These are phyloP conservation scores for Stichodactyla mertensii DNA, from an alignment of 64 coral and sea anemone genomes.

Conservation along the genomic window DNA sequence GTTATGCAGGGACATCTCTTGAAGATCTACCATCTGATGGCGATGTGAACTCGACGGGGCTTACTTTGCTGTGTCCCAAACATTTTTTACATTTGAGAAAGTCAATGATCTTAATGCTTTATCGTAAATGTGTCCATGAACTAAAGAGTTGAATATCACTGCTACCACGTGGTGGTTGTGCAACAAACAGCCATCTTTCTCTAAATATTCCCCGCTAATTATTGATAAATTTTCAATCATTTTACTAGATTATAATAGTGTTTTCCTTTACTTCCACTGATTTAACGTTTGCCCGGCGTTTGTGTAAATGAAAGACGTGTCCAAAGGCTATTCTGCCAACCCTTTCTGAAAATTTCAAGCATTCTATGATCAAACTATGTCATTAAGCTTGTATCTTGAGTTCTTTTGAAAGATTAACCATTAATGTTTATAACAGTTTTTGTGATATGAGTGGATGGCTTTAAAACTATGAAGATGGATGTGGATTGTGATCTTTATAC, in stretches of 20 bases:
- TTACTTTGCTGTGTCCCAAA: conserved; percentile 93
- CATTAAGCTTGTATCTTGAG: no score
- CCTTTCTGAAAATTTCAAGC: no score
- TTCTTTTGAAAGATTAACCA: no score
- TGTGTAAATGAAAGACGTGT: not conserved
- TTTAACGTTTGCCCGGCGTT: not conserved
- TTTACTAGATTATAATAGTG: no score
- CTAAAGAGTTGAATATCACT: not conserved
- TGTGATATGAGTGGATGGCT: not conserved
- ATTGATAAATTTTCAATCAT: no score
- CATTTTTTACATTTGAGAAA: conserved; percentile 87
- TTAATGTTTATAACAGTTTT: not conserved
- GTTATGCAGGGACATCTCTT: conserved; percentile 74
- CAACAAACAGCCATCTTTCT: not conserved
- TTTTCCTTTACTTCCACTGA: no score
- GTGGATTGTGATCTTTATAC: no score
- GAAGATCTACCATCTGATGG: not conserved
- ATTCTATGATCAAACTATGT: no score
- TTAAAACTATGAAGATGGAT: not conserved
- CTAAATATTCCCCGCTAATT: no score
- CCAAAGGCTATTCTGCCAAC: no score
- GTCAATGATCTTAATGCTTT: conserved; percentile 52
- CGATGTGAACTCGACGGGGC: conserved; percentile 90
- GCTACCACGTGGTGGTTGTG: not conserved
- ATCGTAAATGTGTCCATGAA: not conserved